Evolutionary conservation across 2,888 invertebrate genomes (phyloP), one percentile per base, ranked within the genome.

Genomic region (Drosophila macrospina): DNA sequence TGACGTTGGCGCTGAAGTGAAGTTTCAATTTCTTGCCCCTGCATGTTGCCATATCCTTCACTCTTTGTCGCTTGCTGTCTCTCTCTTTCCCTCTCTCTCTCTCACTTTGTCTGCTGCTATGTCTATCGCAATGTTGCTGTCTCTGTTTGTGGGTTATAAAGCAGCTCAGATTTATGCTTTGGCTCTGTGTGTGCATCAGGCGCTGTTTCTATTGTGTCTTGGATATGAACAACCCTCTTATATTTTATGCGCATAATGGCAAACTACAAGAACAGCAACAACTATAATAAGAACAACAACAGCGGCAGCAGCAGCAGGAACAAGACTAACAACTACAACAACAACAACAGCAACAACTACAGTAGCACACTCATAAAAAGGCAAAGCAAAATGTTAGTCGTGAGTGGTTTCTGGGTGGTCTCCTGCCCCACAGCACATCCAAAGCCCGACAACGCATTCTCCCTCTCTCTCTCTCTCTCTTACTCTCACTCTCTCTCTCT

Each of bases 161-260:
- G 72, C 62, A 82, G 83, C 80, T 72, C 72, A 80, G 83, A 83
- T 83, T 83, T 86, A 86, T 77, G 78, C 66, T 67, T 39, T 67
- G 32, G 48, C 64, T 54, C 64, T 54, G 68, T 74, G 74, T 74
- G 69, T 69, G 69, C 74, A 76, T 68, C 76, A 59, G 61, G 45
- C 69, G 52, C 55, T 78, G 73, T 73, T 86, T 75, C 84, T 78
- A 83, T 86, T 86, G 82, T 86, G 70, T 74, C 65, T 68, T 74
- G 76, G 56, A 76, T 80, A 81, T 79, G 79, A 86, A 86, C 79
- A 79, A 71, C 83, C 84, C 83, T 84, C 84, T 84, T 84, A 86
- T 84, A 84, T 84, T 84, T 84, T 84, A 84, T 84, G 83, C 86
- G 84, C 84, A 84, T 84, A 84, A 84, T 84, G 81, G 81, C 83